Evolutionary conservation across 2,797 vertebrate genomes (phyloP).

Genomic region (Paramormyrops hopkinsi): DNA sequence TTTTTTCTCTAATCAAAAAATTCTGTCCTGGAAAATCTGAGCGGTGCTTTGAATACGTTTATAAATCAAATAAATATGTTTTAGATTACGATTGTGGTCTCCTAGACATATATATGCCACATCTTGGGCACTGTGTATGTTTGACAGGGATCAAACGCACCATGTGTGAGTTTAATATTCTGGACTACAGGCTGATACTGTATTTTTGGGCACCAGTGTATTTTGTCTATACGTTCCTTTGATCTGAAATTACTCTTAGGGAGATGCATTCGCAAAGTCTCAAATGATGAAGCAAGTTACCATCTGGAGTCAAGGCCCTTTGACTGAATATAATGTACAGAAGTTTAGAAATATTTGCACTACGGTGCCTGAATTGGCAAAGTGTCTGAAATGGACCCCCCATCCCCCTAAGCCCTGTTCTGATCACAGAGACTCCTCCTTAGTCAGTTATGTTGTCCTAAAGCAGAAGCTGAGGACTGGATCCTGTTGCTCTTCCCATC

Average conservation of each 20-base stretch:
- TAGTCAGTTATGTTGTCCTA: background rate
- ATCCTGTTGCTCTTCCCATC: background rate
- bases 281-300: constrained; percentile 1
- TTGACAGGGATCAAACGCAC: background rate
- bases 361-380: background rate
- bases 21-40: constrained; percentile 1
- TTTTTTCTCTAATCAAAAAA: background rate
- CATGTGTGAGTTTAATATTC: background rate
- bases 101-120: background rate
- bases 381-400: background rate
- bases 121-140: background rate
- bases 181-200: background rate
- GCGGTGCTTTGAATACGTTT: background rate
- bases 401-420: background rate
- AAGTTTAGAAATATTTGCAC: background rate
- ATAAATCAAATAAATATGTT: constrained; percentile 17
- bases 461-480: background rate
- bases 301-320: background rate
- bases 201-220: background rate
- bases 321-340: background rate
- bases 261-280: background rate
- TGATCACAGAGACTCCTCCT: background rate
- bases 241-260: background rate
- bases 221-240: constrained; percentile 11
- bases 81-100: constrained; percentile 16